Percentiles rank a stretch among this genome's conserved stretches.
These are phyloP conservation scores for Pristionchus japonicus DNA, from an alignment of 2,888 invertebrate species.

Conservation along the genomic window DNA sequence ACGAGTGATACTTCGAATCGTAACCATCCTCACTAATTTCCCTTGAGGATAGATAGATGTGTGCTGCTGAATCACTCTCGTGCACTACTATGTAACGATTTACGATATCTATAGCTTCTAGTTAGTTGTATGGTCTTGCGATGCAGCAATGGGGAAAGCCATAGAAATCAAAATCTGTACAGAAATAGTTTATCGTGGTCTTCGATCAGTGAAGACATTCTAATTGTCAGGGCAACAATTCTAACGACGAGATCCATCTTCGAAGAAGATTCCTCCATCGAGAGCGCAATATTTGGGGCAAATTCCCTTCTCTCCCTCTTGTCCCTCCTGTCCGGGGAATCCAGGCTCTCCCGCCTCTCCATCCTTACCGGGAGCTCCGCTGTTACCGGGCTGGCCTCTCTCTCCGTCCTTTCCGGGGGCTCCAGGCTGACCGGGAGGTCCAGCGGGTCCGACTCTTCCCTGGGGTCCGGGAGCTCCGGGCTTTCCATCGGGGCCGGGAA, in stretches of 20 bases:
- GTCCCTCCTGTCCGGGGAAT: slow-evolving; percentile 4
- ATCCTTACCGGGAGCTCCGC: slow-evolving; percentile 9
- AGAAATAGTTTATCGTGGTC: background rate
- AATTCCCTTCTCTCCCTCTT: slow-evolving; percentile 22
- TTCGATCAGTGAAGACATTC: background rate
- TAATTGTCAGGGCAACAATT: too few species aligned
- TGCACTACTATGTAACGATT: background rate
- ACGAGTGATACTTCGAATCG: too few species aligned
- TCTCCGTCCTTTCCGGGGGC: background rate
- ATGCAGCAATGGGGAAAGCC: too few species aligned
- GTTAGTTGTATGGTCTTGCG: too few species aligned
- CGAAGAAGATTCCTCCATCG: slow-evolving; percentile 53
- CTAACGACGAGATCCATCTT: slow-evolving; percentile 51
- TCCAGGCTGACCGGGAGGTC: background rate
- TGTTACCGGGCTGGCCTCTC: background rate
- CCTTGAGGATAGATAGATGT: background rate
- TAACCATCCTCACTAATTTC: background rate
- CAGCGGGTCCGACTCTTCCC: slow-evolving; percentile 50
- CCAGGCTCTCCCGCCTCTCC: slow-evolving; percentile 13
- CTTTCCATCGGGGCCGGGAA: slow-evolving; percentile 47
- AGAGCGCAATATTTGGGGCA: slow-evolving; percentile 49
- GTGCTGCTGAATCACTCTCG: background rate
- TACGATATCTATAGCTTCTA: background rate
- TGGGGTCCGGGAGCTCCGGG: slow-evolving; percentile 62
- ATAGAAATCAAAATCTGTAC: background rate